Evolutionary conservation across 2,888 invertebrate species (phyloP), one percentile per base, ranked within the genome.

Genomic region (Melipona bicolor): DNA sequence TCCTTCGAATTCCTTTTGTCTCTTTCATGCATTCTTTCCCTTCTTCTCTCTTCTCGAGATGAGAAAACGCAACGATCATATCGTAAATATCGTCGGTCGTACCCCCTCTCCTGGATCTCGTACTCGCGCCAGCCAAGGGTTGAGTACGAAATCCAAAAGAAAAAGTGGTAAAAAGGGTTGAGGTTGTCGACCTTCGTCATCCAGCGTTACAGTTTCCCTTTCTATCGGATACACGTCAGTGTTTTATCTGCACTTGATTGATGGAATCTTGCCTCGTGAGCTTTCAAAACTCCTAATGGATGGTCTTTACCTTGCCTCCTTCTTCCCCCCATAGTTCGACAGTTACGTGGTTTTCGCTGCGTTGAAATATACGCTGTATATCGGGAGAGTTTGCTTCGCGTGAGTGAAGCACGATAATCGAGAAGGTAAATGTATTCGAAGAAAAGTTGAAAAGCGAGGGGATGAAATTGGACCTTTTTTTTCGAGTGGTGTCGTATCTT

Each of bases 161-260:
- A 32, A 65, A 13, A 3, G 6, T 21, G n/a, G 3, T 6, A 79
- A 21, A 67, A 56, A 73, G 15, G 15, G 49, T 43, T 70, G 54
- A 36, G 77, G 62, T 78, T 75, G 83, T 75, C 70, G 84, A 71
- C 84, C 83, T 83, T 75, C 83, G 67, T 75, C 77, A 78, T 52
- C 27, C 74, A 36, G 11, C 43, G 54, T 61, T 62, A 71, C 13
- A 52, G 54, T 59, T 73, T 70, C 56, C 50, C 64, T n/a, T 65
- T 59, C 59, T n/a, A 24, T 17, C 15, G 62, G 36, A 61, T 64
- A 21, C 49, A 68, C 6, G 43, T 36, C 5, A 1, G 19, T 13
- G 24, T 71, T 78, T 74, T 77, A 83, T 74, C 83, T 52, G 5
- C 24, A 3, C 32, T 61, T 82, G 83, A 82, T 82, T 54, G 74